Conservation (phyloP, 1,140 invertebrate genomes). For the Wasmannia auropunctata region DNA sequence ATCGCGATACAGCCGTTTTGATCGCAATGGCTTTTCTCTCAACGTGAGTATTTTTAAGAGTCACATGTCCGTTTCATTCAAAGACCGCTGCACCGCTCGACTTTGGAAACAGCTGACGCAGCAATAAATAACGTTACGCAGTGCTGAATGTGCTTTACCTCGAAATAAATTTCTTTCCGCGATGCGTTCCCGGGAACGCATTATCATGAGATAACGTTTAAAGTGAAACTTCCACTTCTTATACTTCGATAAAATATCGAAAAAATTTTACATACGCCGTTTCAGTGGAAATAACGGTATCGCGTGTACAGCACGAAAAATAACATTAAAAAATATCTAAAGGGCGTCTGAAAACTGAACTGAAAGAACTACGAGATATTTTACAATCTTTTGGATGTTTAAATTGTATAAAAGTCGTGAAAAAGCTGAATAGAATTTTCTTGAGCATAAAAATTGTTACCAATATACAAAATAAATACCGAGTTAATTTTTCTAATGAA, state of each 20-base stretch:
- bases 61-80: not conserved
- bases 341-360: not conserved
- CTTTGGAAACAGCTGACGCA: slow-evolving; percentile 21
- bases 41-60: not conserved
- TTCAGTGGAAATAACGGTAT: not conserved
- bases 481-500: not conserved
- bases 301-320: not conserved
- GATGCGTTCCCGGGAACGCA: not conserved
- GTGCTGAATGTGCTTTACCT: slow-evolving; percentile 11
- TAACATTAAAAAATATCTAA: slow-evolving; percentile 2
- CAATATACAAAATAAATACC: not conserved
- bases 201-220: slow-evolving; percentile 12
- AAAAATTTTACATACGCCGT: not conserved
- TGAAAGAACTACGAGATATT: not conserved
- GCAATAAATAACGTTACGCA: slow-evolving; percentile 7
- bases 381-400: not conserved
- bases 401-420: not conserved
- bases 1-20: not conserved
- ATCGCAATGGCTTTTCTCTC: not conserved
- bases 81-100: slow-evolving; percentile 1
- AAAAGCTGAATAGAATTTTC: not conserved
- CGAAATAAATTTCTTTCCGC: slow-evolving; percentile 6
- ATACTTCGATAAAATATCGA: not conserved
- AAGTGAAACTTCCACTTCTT: not conserved
- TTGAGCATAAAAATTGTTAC: not conserved